Conservation (phyloP, 2,797 vertebrate genomes). For the Cercopithecus mitis region DNA sequence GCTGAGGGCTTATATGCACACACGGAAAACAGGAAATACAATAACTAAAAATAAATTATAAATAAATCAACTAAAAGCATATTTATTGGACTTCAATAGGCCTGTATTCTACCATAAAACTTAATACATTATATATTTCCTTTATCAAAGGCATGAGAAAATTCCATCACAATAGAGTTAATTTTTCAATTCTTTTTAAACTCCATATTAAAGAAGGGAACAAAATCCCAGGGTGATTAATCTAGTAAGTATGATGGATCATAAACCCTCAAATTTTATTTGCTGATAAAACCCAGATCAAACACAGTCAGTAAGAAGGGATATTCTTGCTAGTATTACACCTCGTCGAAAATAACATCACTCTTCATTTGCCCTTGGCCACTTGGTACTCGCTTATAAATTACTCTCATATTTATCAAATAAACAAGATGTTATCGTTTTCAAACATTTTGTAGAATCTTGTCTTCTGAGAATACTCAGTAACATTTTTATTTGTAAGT, state of each 20-base stretch:
- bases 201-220: not conserved
- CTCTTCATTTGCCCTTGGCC: not conserved
- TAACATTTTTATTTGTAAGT: conserved; percentile 33
- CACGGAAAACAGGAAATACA: conserved; percentile 8
- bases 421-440: conserved; percentile 1
- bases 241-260: not conserved
- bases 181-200: not conserved
- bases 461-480: conserved; percentile 1
- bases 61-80: conserved; percentile 42
- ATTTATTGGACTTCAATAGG: not conserved
- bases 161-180: not conserved
- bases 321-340: not conserved
- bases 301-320: not conserved
- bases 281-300: conserved; percentile 18
- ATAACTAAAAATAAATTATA: not conserved
- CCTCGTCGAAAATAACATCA: conserved; percentile 14
- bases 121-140: not conserved
- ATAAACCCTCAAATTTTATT: not conserved
- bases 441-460: conserved; percentile 42
- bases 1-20: not conserved
- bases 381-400: not conserved
- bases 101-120: not conserved
- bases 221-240: not conserved
- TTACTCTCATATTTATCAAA: conserved; percentile 22
- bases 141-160: conserved; percentile 31